Base-by-base conservation (phyloP, 2,797 vertebrate species). In the Danionella dracula region DNA sequence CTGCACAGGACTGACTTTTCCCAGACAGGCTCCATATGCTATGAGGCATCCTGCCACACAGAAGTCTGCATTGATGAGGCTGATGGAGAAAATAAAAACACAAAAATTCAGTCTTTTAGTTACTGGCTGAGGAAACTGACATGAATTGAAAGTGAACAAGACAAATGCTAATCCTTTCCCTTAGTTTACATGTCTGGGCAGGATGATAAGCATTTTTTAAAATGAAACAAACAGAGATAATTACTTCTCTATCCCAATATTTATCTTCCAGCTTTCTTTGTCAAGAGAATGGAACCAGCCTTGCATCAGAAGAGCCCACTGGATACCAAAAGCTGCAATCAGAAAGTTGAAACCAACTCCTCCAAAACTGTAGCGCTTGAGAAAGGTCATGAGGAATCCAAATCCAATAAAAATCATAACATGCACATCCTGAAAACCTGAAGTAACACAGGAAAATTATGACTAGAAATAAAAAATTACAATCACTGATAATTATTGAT, bases 331-430 rank as follows among this genome's bases (percentile, higher is more conserved):
- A 41, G 93, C 89, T 1, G 94, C 95, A 2, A 98, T 87, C 70
- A 99, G 88, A 81, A 98, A 98, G 81, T 96, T 99, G 85, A 96
- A 98, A 11, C 92, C 96, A 44, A 97, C 91, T 0, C 89, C 90
- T 4, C 95, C 89, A 0, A 95, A 99, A 64, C 95, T 92, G 1
- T 99, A 99, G 49, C 91, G 90, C 80, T 95, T 93, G 54, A 98
- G 88, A 79, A 98, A 99, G 0, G 90, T 94, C 96, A 99, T 99
- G 67, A 99, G 91, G 83, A 96, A 99, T 37, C 96, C 96, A 65
- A 99, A 98, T 17, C 96, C 96, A 66, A 98, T 91, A 70, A 99
- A 98, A 75, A 99, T 92, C 96, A 99, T 99, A 73, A 95, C 94
- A 0, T 99, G 95, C 66, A 99, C 96, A 0, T 99, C 96, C 85